Evolutionary conservation across 2,113 vertebrate genomes (phyloP), one percentile per base, ranked within the genome.

Genomic region (Eretmochelys imbricata): DNA sequence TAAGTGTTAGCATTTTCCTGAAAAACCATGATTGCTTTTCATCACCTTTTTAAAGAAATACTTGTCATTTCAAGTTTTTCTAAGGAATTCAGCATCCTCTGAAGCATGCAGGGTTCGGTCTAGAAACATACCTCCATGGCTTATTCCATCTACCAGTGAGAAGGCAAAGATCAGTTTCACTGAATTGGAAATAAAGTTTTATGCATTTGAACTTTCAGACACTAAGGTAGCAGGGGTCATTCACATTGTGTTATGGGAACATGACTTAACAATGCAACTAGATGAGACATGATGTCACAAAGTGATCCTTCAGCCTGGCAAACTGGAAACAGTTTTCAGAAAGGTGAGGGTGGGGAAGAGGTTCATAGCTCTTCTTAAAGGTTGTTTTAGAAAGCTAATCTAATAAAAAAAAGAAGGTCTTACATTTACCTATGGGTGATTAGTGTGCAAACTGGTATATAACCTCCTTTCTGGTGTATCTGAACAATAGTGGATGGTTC

Each of bases 11-110:
- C 0, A 0, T 89, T 96, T 85, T 93, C 91, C 93, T 94, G 93
- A 84, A 91, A 94, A 96, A 42, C 48, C 81, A 2, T 90, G 48
- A 90, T 94, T 95, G 89, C 84, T 95, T 94, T 94, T 94, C 83
- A 89, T 85, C 78, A 88, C 94, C 96, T 1, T 85, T 87, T 94
- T 87, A 82, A 62, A 87, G 84, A 85, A 90, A 90, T 79, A 38
- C 46, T 69, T 94, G 69, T 85, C 87, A 55, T 94, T 94, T 95
- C 51, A 51, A 54, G 80, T 91, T 90, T 95, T 85, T 54, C 46
- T 49, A 38, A 69, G 91, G 95, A 85, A 85, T 76, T 79, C 19
- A 69, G 19, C 51, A 72, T 91, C 35, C 90, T 90, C 88, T 90
- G 93, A 93, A 88, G 85, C 22, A 6, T 14, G 16, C 46, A 94